These are phyloP conservation scores for Tauraco hartlaubi DNA, from an alignment of 2,797 vertebrate species.

Conservation along the genomic window DNA sequence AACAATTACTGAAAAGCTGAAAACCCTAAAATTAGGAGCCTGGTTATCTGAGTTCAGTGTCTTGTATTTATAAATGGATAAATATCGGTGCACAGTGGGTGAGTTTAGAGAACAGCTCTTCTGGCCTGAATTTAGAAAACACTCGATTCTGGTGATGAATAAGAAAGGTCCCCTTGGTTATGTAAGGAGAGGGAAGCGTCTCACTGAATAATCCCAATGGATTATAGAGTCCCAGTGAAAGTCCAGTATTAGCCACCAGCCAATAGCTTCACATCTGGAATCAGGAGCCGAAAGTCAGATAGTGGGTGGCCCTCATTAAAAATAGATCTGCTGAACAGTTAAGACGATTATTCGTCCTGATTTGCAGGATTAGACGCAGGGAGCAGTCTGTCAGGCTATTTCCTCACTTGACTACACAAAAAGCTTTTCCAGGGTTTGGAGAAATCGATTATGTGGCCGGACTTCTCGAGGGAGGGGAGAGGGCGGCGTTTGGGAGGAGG, in stretches of 20 bases:
- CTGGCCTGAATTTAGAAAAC: slow-evolving; percentile 7
- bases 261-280: slow-evolving; percentile 60
- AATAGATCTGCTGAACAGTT: slow-evolving; percentile 58
- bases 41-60: background rate
- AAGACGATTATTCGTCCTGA: slow-evolving; percentile 68
- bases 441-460: background rate
- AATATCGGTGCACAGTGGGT: background rate
- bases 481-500: background rate
- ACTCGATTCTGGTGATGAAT: background rate
- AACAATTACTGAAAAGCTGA: background rate
- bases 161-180: slow-evolving; percentile 71
- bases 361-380: slow-evolving; percentile 50
- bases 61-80: background rate
- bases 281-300: background rate
- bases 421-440: background rate
- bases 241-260: slow-evolving; percentile 52
- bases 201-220: slow-evolving; percentile 27
- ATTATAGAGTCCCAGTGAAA: slow-evolving; percentile 27
- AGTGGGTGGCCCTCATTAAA: slow-evolving; percentile 63
- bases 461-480: background rate
- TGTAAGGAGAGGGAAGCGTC: slow-evolving; percentile 43
- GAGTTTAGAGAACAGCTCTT: background rate
- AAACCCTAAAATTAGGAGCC: background rate
- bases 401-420: background rate
- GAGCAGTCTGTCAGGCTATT: slow-evolving; percentile 50